Conservation (phyloP, 2,888 invertebrate species). For the Drosophila longiperda region DNA sequence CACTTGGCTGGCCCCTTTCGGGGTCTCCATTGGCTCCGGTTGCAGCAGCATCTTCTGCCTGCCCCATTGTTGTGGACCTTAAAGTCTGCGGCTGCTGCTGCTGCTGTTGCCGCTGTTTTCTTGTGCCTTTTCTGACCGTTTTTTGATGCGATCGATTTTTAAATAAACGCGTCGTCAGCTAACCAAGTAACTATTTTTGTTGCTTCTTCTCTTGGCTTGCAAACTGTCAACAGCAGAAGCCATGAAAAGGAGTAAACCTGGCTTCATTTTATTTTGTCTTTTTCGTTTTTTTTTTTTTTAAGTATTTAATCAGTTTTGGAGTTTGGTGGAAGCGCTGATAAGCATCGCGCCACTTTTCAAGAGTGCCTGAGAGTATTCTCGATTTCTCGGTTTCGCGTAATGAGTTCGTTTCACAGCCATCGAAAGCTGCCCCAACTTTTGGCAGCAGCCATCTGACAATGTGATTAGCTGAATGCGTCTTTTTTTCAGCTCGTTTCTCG, state of each 20-base stretch:
- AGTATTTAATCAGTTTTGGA: constrained; percentile 76
- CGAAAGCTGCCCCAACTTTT: constrained; percentile 42
- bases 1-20: constrained; percentile 52
- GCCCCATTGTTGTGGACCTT: constrained; percentile 63
- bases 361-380: constrained; percentile 33
- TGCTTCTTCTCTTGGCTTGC: constrained; percentile 16
- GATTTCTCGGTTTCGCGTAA: constrained; percentile 53
- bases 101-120: not conserved
- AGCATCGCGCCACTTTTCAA: constrained; percentile 68
- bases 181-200: constrained; percentile 43
- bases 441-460: constrained; percentile 52
- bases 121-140: constrained; percentile 12
- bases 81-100: not conserved
- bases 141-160: constrained; percentile 76
- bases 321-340: constrained; percentile 78
- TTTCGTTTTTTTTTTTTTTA: constrained; percentile 45
- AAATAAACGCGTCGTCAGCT: constrained; percentile 63
- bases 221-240: constrained; percentile 51
- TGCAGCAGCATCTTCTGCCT: constrained; percentile 38
- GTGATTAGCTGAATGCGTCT: constrained; percentile 39
- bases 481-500: not conserved
- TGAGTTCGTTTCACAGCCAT: constrained; percentile 77
- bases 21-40: constrained; percentile 41
- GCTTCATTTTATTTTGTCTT: constrained; percentile 7
- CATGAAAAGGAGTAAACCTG: constrained; percentile 19